Percentiles rank a stretch among this genome's conserved stretches.
Conservation (phyloP, 1,140 invertebrate species). For the Chrysopa pallens region DNA sequence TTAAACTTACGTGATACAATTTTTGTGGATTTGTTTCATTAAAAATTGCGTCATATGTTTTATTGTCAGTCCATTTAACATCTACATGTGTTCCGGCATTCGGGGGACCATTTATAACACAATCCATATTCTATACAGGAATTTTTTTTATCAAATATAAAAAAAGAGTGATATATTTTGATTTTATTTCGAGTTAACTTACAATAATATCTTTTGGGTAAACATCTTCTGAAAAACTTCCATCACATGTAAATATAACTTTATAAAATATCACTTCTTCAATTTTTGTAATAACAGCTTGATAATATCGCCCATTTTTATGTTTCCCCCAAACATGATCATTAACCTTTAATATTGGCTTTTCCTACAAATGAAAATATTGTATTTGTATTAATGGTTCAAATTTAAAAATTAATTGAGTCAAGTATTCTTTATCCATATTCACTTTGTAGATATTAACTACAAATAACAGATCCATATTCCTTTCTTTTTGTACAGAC, state of each 20-base stretch:
- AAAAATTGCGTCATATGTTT: constrained; percentile 33
- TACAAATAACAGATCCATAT: no score
- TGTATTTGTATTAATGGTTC: no score
- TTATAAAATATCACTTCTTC: constrained; percentile 32
- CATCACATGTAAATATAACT: constrained; percentile 40
- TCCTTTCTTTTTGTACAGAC: no score
- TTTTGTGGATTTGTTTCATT: not conserved
- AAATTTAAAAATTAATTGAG: no score
- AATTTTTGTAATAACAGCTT: constrained; percentile 29
- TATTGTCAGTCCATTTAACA: constrained; percentile 39
- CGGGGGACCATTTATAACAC: constrained; percentile 16
- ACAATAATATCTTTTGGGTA: constrained; percentile 31
- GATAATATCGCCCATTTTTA: constrained; percentile 41
- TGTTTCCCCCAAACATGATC: constrained; percentile 41
- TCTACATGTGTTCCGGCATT: constrained; percentile 25
- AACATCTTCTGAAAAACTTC: constrained; percentile 40
- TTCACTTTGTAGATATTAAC: no score
- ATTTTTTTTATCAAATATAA: not conserved
- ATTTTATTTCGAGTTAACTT: constrained; percentile 5
- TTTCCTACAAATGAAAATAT: no score
- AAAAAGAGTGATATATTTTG: no score
- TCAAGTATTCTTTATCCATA: no score
- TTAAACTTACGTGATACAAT: not conserved
- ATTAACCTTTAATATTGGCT: not conserved
- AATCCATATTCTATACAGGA: not conserved